These are phyloP conservation scores for Endomychus coccineus DNA, from an alignment of 2,888 invertebrate genomes.

Conservation along the genomic window DNA sequence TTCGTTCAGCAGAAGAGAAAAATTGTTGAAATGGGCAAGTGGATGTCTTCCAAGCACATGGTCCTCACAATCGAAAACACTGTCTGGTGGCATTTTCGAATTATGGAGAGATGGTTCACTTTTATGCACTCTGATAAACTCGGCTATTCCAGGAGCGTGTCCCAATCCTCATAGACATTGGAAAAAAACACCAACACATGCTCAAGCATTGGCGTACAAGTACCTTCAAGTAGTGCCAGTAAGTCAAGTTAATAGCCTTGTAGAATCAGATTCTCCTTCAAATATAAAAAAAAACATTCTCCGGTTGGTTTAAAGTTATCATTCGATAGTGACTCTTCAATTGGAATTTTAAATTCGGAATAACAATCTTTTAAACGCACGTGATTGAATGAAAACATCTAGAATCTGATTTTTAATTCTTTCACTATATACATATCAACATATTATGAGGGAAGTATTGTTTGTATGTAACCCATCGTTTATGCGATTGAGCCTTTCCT, in stretches of 20 bases:
- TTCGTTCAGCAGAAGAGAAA: conserved; percentile 35
- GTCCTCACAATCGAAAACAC: conserved; percentile 29
- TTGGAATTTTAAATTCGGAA: too few species aligned
- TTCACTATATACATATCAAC: too few species aligned
- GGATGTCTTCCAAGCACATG: conserved; percentile 31
- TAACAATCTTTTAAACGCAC: too few species aligned
- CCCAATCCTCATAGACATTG: conserved; percentile 47
- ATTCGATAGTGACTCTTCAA: too few species aligned
- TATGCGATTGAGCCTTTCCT: too few species aligned
- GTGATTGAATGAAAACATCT: too few species aligned
- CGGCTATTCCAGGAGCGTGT: conserved; percentile 54
- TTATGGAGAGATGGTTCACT: conserved; percentile 55
- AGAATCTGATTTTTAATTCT: too few species aligned
- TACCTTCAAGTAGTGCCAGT: conserved; percentile 55
- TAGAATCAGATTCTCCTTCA: too few species aligned
- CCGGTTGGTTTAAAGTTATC: too few species aligned
- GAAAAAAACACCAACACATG: conserved; percentile 48
- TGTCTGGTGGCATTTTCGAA: conserved; percentile 46
- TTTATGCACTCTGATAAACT: conserved; percentile 52
- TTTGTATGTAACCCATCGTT: too few species aligned
- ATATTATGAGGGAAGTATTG: too few species aligned
- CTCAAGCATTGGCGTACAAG: conserved; percentile 53
- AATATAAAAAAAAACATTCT: too few species aligned
- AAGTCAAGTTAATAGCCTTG: conserved; percentile 33
- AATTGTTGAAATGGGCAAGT: conserved; percentile 36